Base-by-base conservation (phyloP, 2,797 vertebrate species). In the Anableps anableps region DNA sequence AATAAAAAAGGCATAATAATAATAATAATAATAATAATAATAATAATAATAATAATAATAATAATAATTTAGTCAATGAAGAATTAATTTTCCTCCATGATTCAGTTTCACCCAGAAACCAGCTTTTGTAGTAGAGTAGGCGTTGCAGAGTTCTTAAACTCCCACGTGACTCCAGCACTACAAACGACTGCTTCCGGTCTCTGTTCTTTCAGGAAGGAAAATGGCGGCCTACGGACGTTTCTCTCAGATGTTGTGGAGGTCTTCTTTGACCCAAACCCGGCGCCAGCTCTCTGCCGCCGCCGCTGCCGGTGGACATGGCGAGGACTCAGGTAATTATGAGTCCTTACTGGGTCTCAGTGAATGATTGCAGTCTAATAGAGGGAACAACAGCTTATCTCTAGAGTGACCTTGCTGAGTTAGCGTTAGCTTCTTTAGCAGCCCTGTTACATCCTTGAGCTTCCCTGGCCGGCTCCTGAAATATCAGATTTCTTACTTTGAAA, bases 201-300 rank as follows among this genome's bases (percentile, higher is more conserved):
- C 23, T 26, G 6, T 6, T 5, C 4, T 23, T 38, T 53, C 75
- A 86, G 78, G 81, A 77, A 80, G 29, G 43, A 93, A 93, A 79
- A 96, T 96, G 95, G 94, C 95, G 88, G 82, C 92, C 23, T 0
- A 95, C 36, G 88, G 93, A 88, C 89, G 92, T 1, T 7, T 94
- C 43, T 87, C 89, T 9, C 78, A 79, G 17, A 9, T 75, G 0
- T 45, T 95, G 51, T 75, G 93, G 26, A 85, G 92, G 90, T 93
- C 91, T 48, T 73, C 87, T 64, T 17, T 89, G 85, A 68, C 77
- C 43, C 95, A 95, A 70, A 83, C 74, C 48, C 91, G 91, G 72
- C 94, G 95, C 13, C 95, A 94, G 78, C 88, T 95, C 0, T 95
- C 95, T 45, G 95, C 93, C 16, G 58, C 91, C 19, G 90, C 88